Conservation (phyloP, 2,113 vertebrate genomes). For the Numida meleagris region DNA sequence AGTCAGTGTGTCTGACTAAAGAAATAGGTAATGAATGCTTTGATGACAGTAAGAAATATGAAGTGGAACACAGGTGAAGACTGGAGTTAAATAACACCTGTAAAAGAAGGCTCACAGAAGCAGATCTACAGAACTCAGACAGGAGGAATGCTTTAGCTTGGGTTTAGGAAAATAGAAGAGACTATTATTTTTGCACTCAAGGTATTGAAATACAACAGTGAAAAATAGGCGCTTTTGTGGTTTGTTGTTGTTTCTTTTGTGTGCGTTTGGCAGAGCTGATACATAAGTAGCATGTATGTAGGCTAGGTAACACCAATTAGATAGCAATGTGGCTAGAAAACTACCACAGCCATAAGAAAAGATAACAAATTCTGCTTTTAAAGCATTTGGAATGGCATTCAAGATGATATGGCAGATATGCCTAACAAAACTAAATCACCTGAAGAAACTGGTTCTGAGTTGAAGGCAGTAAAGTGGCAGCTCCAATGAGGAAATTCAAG, state of each 20-base stretch:
- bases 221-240: not conserved
- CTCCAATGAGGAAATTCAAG: not conserved
- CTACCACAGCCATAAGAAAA: not conserved
- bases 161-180: not conserved
- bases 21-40: not conserved
- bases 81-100: not conserved
- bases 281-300: accelerated
- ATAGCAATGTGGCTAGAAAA: not conserved
- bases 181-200: not conserved
- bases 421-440: not conserved
- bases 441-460: not conserved
- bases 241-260: not conserved
- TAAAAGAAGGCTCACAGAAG: not conserved
- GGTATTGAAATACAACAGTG: not conserved
- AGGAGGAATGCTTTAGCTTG: not conserved
- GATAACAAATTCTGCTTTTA: not conserved
- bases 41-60: not conserved
- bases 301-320: not conserved
- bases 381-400: not conserved
- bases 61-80: not conserved
- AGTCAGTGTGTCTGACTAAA: not conserved
- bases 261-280: not conserved
- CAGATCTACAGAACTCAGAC: no score
- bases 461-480: not conserved
- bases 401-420: not conserved